These are phyloP conservation scores for Ptychobarbus kaznakovi DNA, from an alignment of 2,797 vertebrate species.

Conservation along the genomic window DNA sequence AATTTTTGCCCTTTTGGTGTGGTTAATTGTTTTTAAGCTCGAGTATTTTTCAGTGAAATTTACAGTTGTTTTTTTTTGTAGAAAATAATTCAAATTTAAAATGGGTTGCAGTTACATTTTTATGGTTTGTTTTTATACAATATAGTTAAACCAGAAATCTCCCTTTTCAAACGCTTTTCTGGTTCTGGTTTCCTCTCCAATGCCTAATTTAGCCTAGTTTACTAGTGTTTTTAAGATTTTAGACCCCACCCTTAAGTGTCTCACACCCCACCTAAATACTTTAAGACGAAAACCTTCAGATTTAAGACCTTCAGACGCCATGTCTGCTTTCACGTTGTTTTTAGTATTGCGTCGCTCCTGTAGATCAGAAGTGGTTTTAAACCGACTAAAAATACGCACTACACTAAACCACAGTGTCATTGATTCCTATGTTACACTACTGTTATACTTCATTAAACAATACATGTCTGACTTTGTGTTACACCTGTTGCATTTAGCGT, in stretches of 20 bases:
- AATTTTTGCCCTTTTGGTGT: neutral
- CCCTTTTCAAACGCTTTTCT: slow-evolving; percentile 3
- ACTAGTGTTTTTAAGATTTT: slow-evolving; percentile 21
- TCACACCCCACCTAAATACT: slow-evolving; percentile 10
- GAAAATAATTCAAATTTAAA: neutral
- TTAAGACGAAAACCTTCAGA: slow-evolving; percentile 14
- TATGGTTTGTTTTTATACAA: slow-evolving; percentile 10
- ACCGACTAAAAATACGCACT: neutral
- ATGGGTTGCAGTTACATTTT: neutral
- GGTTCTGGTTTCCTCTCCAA: slow-evolving; percentile 25
- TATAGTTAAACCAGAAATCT: neutral
- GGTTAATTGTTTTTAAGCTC: neutral
- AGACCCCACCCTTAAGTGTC: slow-evolving; percentile 27
- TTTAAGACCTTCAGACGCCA: neutral
- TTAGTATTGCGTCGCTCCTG: neutral
- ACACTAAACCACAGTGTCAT: neutral
- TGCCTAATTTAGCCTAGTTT: slow-evolving; percentile 25
- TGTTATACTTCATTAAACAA: neutral
- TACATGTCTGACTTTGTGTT: neutral
- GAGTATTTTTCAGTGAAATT: neutral
- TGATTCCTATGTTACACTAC: neutral
- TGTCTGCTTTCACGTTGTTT: neutral
- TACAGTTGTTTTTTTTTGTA: neutral
- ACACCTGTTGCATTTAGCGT: neutral
- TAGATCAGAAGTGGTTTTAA: neutral